Conservation (phyloP, 2,888 invertebrate species). For the Ditula angustiorana region DNA sequence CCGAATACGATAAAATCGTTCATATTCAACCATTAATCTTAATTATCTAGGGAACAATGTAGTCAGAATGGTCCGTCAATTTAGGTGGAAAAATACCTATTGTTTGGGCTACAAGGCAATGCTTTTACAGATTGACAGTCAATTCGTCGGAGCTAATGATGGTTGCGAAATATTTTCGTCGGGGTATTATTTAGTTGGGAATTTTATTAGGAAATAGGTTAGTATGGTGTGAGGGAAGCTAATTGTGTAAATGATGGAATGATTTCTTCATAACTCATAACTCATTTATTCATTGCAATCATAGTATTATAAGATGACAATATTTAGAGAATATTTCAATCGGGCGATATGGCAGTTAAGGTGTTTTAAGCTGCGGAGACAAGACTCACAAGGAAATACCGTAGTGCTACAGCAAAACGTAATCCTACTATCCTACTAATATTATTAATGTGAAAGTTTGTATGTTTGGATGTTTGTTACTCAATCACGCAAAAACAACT, state of each 20-base stretch:
- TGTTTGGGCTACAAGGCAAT: slow-evolving; percentile 14
- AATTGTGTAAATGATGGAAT: not conserved
- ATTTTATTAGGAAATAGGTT: not conserved
- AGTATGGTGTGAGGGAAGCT: not conserved
- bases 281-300: too few relatives aligned
- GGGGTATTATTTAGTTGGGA: not conserved
- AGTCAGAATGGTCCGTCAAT: slow-evolving; percentile 24
- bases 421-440: too few relatives aligned
- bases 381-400: too few relatives aligned
- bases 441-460: too few relatives aligned
- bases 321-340: too few relatives aligned
- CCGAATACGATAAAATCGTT: slow-evolving; percentile 12
- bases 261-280: not conserved
- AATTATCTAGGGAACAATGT: slow-evolving; percentile 37
- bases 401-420: too few relatives aligned
- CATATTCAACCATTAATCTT: slow-evolving; percentile 38
- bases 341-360: too few relatives aligned
- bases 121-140: slow-evolving; percentile 22
- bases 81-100: slow-evolving; percentile 12
- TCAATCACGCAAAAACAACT: too few relatives aligned
- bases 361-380: too few relatives aligned
- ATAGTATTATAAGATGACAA: too few relatives aligned
- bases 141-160: slow-evolving; percentile 5
- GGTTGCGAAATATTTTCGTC: not conserved
- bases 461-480: too few relatives aligned